phyloP scores from a whole-genome alignment of 1,140 invertebrate genomes.

The Mamestra configurata region DNA sequence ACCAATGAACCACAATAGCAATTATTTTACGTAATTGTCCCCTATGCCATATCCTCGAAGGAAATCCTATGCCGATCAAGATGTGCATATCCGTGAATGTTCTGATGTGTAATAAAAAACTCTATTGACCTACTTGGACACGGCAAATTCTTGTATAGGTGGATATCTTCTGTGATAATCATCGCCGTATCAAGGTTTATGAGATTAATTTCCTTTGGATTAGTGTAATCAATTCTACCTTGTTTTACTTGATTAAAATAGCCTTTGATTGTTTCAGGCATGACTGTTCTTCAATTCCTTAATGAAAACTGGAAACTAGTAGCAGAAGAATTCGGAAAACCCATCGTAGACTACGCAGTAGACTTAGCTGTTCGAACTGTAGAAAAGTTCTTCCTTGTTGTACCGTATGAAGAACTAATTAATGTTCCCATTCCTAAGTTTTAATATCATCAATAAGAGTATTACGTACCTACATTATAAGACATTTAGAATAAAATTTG shows the following conservation, averaged over 20 bases:
- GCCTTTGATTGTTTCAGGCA: slow-evolving; percentile 66
- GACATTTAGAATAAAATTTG: slow-evolving; percentile 18
- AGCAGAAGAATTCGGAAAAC: slow-evolving; percentile 81
- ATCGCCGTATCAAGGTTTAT: slow-evolving; percentile 5
- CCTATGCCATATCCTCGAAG: slow-evolving; percentile 21
- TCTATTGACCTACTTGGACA: slow-evolving; percentile 24
- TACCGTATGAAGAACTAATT: slow-evolving; percentile 79
- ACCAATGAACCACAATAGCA: not conserved
- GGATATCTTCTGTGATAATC: not conserved
- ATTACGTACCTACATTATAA: slow-evolving; percentile 13
- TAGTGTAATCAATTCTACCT: not conserved
- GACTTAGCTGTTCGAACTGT: slow-evolving; percentile 77
- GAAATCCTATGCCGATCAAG: slow-evolving; percentile 37
- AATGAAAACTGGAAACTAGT: slow-evolving; percentile 83
- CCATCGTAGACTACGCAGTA: slow-evolving; percentile 80
- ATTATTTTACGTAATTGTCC: slow-evolving; percentile 36
- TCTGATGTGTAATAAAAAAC: slow-evolving; percentile 6
- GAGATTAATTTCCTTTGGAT: not conserved
- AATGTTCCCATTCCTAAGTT: slow-evolving; percentile 71
- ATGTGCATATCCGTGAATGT: slow-evolving; percentile 30
- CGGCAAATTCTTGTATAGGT: not conserved
- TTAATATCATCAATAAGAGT: not conserved
- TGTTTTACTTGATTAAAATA: not conserved
- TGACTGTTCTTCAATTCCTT: slow-evolving; percentile 75
- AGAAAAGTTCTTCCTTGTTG: slow-evolving; percentile 77